These are phyloP conservation scores for Tapirus terrestris DNA, from an alignment of 2,113 vertebrate species.

Conservation along the genomic window DNA sequence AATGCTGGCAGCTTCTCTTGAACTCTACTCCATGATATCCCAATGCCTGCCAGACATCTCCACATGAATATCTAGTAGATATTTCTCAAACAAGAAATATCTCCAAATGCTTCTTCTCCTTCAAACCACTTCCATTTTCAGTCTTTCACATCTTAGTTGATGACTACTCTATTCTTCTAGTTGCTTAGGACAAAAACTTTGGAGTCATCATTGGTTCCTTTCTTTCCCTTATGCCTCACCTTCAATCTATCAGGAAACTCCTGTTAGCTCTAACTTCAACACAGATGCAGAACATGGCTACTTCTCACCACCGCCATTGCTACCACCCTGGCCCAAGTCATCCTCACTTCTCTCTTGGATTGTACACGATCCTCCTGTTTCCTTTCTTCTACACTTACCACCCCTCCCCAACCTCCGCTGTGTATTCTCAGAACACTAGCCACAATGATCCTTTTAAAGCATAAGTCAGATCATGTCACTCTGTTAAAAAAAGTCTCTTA, in stretches of 20 bases:
- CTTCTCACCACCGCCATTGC: background rate
- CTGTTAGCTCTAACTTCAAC: background rate
- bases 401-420: too few species aligned
- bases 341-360: background rate
- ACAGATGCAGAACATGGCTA: fast-evolving
- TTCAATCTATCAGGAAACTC: background rate
- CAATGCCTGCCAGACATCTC: background rate
- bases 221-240: background rate
- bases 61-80: background rate
- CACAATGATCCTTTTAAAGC: background rate
- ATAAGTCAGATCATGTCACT: background rate
- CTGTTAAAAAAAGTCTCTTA: background rate
- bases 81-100: background rate
- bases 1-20: background rate
- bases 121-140: background rate
- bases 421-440: background rate
- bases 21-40: background rate
- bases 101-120: background rate
- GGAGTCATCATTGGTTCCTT: background rate
- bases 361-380: background rate
- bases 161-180: background rate
- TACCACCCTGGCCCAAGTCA: too few species aligned
- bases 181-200: background rate
- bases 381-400: background rate
- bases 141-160: background rate